Conservation (phyloP, 2,797 vertebrate species). For the Anomalospiza imberbis region DNA sequence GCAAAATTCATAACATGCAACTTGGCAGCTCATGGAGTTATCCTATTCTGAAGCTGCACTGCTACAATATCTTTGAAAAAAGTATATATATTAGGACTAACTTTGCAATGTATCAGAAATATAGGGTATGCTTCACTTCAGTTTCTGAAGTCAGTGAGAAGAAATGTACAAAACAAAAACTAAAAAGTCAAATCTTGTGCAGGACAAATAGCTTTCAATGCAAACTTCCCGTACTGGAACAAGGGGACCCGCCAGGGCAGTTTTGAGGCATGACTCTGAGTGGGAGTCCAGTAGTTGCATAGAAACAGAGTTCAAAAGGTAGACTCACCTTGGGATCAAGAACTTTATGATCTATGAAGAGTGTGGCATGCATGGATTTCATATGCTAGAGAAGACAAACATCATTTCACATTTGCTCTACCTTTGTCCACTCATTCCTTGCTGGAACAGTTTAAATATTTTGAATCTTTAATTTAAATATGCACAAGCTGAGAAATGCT, state of each 20-base stretch:
- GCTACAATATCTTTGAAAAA: not conserved
- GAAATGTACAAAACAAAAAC: not conserved
- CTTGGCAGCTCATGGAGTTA: not conserved
- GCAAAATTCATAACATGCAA: not conserved
- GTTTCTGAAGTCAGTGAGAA: not conserved
- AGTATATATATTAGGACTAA: not conserved
- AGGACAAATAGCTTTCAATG: not conserved
- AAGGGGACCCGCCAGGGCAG: not conserved
- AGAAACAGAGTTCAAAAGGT: constrained; percentile 20
- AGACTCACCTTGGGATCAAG: not conserved
- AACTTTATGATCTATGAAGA: not conserved
- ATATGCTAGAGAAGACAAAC: not conserved
- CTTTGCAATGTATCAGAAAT: not conserved
- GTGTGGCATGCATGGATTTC: not conserved
- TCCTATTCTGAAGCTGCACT: not conserved
- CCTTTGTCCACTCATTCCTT: not conserved
- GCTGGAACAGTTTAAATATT: not conserved
- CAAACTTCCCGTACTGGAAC: not conserved
- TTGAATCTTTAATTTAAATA: not conserved
- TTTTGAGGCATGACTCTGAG: not conserved
- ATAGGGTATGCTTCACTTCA: not conserved
- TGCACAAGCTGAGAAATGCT: not conserved
- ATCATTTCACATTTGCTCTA: not conserved
- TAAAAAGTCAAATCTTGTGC: not conserved
- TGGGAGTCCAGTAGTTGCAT: not conserved